phyloP scores from a whole-genome alignment of 1,140 invertebrate species.

The Schlechtendalia chinensis region DNA sequence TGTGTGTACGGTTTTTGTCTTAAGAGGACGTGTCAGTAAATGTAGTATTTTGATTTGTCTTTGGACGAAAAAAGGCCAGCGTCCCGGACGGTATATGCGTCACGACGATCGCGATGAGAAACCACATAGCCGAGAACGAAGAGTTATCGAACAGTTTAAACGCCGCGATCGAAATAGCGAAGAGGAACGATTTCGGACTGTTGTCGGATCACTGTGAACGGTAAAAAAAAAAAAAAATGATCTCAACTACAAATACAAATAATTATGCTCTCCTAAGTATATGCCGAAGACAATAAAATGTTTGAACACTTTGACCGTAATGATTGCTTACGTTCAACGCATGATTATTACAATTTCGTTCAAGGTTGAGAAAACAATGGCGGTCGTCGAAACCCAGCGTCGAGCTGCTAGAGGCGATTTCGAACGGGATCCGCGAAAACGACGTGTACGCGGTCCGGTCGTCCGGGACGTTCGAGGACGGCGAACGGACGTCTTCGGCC shows the following conservation, averaged over 20 bases:
- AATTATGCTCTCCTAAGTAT: no score
- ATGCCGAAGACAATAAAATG: no score
- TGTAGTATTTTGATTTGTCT: not conserved
- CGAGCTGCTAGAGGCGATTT: slow-evolving; percentile 31
- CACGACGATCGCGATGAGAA: not conserved
- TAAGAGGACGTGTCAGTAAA: not conserved
- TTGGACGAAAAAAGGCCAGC: not conserved
- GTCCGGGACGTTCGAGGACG: slow-evolving; percentile 75
- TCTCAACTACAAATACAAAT: no score
- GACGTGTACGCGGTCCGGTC: slow-evolving; percentile 60
- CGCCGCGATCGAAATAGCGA: slow-evolving; percentile 4
- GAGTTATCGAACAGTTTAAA: slow-evolving; percentile 22
- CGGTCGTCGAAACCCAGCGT: not conserved
- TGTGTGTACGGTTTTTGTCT: not conserved
- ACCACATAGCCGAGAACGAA: slow-evolving; percentile 26
- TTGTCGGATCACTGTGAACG: slow-evolving; percentile 7
- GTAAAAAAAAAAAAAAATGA: slow-evolving; percentile 1
- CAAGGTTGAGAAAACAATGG: slow-evolving; percentile 48
- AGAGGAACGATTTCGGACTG: not conserved
- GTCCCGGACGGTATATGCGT: slow-evolving; percentile 35
- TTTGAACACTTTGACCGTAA: no score
- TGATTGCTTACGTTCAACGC: no score
- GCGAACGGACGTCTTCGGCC: slow-evolving; percentile 73
- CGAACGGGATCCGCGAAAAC: not conserved
- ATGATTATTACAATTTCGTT: not conserved